phyloP scores from a whole-genome alignment of 2,113 vertebrate species.

The Procavia capensis region DNA sequence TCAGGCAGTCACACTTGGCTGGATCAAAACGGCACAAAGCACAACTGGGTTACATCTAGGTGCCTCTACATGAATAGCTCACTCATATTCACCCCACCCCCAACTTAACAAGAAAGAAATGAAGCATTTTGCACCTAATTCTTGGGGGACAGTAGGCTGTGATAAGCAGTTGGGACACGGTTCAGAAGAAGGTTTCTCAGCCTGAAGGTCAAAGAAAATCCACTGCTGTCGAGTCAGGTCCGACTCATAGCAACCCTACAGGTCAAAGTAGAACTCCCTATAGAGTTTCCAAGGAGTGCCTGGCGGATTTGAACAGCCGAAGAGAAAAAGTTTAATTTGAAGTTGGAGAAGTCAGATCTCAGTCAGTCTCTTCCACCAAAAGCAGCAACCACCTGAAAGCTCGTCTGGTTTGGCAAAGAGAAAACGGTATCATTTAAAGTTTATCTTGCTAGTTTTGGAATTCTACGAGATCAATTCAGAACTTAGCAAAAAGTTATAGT shows the following conservation, averaged over 20 bases:
- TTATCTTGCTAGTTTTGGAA: slow-evolving; percentile 84
- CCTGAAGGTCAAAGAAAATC: slow-evolving; percentile 66
- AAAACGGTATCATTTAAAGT: slow-evolving; percentile 82
- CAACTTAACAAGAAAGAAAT: background rate
- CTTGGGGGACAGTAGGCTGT: slow-evolving; percentile 17
- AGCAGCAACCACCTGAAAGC: slow-evolving; percentile 70
- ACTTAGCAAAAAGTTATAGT: slow-evolving; percentile 69
- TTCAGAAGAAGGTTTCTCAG: slow-evolving; percentile 62
- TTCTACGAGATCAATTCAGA: slow-evolving; percentile 83
- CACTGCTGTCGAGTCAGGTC: no score
- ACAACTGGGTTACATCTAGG: background rate
- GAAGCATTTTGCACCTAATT: background rate
- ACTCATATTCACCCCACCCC: background rate
- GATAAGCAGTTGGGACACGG: slow-evolving; percentile 44
- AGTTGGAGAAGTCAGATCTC: slow-evolving; percentile 62
- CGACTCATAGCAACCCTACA: no score
- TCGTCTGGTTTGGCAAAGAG: slow-evolving; percentile 76
- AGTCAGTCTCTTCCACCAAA: slow-evolving; percentile 59
- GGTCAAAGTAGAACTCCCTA: no score
- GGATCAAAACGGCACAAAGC: slow-evolving; percentile 25
- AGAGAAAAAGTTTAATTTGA: slow-evolving; percentile 60
- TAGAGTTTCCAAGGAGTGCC: no score
- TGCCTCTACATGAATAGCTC: background rate
- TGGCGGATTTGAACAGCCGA: no score
- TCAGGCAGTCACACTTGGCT: background rate